A percentile compares a stretch with the other conserved stretches of the same genome.
Conservation (phyloP, 2,797 vertebrate genomes). For the Poeciliopsis infans region DNA sequence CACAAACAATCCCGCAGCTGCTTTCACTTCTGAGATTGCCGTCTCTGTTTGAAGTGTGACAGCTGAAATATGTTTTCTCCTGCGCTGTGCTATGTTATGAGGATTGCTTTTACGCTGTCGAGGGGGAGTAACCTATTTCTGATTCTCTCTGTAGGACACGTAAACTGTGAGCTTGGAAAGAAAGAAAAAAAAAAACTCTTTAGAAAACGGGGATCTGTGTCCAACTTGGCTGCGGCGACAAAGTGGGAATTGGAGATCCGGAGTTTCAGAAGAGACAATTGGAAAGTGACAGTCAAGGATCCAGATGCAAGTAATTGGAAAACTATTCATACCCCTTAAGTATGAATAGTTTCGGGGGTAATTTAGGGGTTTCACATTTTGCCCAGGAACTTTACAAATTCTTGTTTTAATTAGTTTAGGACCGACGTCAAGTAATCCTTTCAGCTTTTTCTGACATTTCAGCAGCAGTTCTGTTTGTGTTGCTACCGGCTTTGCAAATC, state of each 20-base stretch:
- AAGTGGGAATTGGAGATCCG: not conserved
- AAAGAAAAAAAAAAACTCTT: not conserved
- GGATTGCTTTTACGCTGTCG: not conserved
- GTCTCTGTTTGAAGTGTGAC: constrained; percentile 11
- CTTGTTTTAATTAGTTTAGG: not conserved
- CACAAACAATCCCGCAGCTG: constrained; percentile 31
- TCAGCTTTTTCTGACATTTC: not conserved
- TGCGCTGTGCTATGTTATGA: not conserved
- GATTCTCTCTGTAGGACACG: not conserved
- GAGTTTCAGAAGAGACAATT: not conserved
- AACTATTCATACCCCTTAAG: not conserved
- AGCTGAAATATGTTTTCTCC: not conserved
- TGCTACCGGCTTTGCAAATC: not conserved
- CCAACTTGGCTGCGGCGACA: not conserved
- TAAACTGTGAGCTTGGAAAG: not conserved
- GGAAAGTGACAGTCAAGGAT: not conserved
- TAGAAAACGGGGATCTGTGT: not conserved
- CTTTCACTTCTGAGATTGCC: constrained; percentile 13
- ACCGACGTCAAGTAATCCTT: not conserved
- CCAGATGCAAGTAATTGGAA: not conserved
- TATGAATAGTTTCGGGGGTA: not conserved
- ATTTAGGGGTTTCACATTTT: not conserved
- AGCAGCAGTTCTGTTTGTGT: not conserved
- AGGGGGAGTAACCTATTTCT: not conserved
- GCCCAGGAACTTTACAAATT: not conserved